Evolutionary conservation across 2,888 invertebrate genomes (phyloP), one percentile per base, ranked within the genome.

Genomic region (Vesta saturnalis): DNA sequence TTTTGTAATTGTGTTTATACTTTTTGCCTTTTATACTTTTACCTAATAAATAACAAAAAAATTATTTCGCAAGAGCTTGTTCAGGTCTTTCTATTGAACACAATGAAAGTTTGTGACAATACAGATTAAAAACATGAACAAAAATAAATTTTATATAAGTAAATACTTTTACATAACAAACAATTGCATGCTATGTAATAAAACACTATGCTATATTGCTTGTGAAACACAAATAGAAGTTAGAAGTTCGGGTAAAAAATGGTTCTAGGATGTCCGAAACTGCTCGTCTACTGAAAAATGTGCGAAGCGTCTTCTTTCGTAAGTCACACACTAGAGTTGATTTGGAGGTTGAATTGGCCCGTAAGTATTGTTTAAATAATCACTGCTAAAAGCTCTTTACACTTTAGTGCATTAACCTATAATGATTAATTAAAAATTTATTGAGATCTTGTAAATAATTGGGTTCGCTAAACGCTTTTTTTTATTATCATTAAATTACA

Each of bases 261-360:
- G 76, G 84, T 88, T 89, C 84, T 92, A 96, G 96, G 92, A 92
- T 96, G 87, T 95, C 96, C 87, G 97, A 98, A 91, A 97, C 96
- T 83, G 96, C 97, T 85, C 91, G 97, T 81, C 91, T 98, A 84
- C 92, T 98, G 87, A 93, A 94, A 88, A 95, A 94, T 87, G 95
- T 96, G 78, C 93, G 94, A 87, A 95, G 92, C 88, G 95, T 96
- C 85, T 96, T 97, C 89, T 88, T 89, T 82, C 86, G 87, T 78
- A 91, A 94, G 83, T 90, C 93, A 84, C 87, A 91, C 85, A 88
- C 93, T 80, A 89, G 94, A 85, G 91, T 91, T 85, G 90, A 91
- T 86, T 89, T 91, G 86, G 96, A 96, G 85, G 91, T 96, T 84
- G 96, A 96, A 86, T 87, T 96, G 84, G 93, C 94, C 83, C 96